Base-by-base conservation (phyloP, 2,797 vertebrate genomes). In the Valencia hispanica region DNA sequence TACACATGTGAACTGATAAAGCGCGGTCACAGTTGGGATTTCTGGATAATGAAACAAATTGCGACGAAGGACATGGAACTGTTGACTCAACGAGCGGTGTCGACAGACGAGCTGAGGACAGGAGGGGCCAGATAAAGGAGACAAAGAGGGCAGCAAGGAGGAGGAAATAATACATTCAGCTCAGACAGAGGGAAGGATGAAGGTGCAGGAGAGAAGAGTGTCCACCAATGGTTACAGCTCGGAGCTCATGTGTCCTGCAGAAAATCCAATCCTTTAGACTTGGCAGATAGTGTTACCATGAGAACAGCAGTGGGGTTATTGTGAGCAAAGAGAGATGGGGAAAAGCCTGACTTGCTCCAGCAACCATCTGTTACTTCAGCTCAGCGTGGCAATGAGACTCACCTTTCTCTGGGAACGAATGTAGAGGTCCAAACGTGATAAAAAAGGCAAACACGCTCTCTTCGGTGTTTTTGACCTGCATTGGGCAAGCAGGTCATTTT, bases 211-310 rank as follows among this genome's bases (percentile, higher is more conserved):
- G 81, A 89, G 87, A 78, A 79, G 79, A 85, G 80, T 47, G 85
- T 88, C 96, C 96, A 96, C 96, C 93, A 94, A 95, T 95, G 88
- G 86, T 89, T 66, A 72, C 86, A 84, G 80, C 81, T 84, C 87
- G 84, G 90, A 91, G 91, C 96, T 97, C 96, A 96, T 96, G 96
- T 97, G 96, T 97, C 96, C 96, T 96, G 95, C 94, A 91, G 93
- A 70, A 97, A 97, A 97, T 96, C 95, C 97, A 97, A 97, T 97
- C 97, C 96, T 95, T 97, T 96, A 96, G 97, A 97, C 95, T 95
- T 97, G 96, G 96, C 96, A 97, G 96, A 97, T 97, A 96, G 96
- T 95, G 97, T 99, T 99, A 97, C 97, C 97, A 98, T 98, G 97
- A 98, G 97, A 99, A 98, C 97, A 96, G 96, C 96, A 84, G 90